Evolutionary conservation across 2,797 vertebrate species (phyloP).

Genomic region (Dallia pectoralis): DNA sequence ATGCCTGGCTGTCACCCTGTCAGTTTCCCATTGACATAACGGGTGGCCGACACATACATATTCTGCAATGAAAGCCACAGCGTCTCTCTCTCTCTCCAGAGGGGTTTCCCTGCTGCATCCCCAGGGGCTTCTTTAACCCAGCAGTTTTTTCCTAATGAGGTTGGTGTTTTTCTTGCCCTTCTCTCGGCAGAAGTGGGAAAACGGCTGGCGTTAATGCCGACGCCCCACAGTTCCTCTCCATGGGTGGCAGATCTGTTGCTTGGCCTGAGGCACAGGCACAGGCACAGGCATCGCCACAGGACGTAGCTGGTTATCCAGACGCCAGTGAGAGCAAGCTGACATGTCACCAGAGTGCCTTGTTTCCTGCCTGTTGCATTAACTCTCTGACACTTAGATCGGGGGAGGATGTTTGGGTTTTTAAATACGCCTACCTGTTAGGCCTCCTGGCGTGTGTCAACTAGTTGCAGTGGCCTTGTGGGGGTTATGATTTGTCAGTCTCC

Average conservation of each 20-base stretch:
- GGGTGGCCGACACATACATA: background rate
- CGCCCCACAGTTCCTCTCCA: conserved; percentile 2
- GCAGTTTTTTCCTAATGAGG: conserved; percentile 33
- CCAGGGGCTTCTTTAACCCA: conserved; percentile 3
- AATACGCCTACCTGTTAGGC: background rate
- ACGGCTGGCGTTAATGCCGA: background rate
- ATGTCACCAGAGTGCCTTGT: background rate
- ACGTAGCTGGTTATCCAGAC: background rate
- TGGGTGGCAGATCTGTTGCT: conserved; percentile 21
- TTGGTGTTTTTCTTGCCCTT: conserved; percentile 10
- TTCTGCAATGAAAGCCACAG: conserved; percentile 3
- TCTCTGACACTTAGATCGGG: conserved; percentile 31
- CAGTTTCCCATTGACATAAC: background rate
- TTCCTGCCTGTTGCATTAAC: background rate
- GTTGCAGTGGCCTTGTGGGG: background rate
- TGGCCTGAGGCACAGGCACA: conserved; percentile 15
- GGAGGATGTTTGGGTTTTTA: background rate
- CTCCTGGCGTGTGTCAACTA: background rate
- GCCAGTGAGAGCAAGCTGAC: background rate
- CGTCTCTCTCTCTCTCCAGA: background rate
- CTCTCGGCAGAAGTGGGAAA: background rate
- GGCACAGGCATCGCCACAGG: background rate
- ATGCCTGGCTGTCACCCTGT: background rate
- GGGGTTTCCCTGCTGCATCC: background rate
- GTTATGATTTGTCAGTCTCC: background rate